Evolutionary conservation across 2,797 vertebrate genomes (phyloP), one percentile per base, ranked within the genome.

Genomic region (Holocentrus rufus): DNA sequence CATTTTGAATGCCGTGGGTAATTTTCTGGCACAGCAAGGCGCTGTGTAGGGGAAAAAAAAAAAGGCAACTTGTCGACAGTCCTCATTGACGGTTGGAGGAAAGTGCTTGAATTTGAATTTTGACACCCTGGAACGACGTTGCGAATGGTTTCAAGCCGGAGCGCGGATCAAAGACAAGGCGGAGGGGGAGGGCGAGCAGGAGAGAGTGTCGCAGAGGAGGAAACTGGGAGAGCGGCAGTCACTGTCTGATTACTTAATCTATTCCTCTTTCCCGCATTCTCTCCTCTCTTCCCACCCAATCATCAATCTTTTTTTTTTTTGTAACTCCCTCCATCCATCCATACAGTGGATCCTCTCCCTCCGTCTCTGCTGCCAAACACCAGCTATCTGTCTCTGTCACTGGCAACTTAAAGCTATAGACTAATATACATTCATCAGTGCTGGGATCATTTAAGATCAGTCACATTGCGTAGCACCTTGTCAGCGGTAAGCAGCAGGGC

Each of bases 331-430:
- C 39, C 15, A 7, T 50, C 27, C 27, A 42, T 49, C n/a, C 47
- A 5, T 68, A 60, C 4, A 31, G 30, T 31, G 30, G 30, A 25
- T 65, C 34, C 10, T 22, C 49, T 39, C 36, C 9, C 36, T 39
- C 36, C 2, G 6, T 39, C 36, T 39, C 36, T 39, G 22, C 52
- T 3, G 13, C 57, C 72, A 34, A 76, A 36, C 61, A 31, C 27
- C 42, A 47, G 55, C 72, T 23, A 82, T 83, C 69, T 18, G 55
- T 84, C 76, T 74, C 59, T 72, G 79, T 83, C 85, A 61, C 62
- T 71, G 65, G 79, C 59, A 61, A 44, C 82, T 84, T 52, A 75
- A 58, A 70, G 65, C 67, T n/a, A 2, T 18, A 62, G 61, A 60
- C 66, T 66, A 47, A 8, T 42, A 58, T 27, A 17, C 66, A 69